phyloP scores from a whole-genome alignment of 1,140 invertebrate species.

The Drosophila sulfurigaster region DNA sequence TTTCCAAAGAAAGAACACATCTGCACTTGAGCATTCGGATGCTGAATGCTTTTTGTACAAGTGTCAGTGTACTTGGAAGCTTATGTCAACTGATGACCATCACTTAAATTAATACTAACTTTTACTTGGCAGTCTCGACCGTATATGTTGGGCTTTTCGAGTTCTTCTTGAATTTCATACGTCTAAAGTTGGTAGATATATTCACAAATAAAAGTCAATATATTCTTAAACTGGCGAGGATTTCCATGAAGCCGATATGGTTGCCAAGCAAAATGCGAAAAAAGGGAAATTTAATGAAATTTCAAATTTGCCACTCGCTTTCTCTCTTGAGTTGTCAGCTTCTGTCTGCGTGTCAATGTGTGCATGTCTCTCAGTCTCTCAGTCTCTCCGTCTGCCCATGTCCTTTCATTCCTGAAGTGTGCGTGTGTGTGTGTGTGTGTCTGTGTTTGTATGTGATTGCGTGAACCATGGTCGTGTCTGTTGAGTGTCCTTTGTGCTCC shows the following conservation, averaged over 20 bases:
- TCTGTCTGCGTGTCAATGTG: constrained; percentile 34
- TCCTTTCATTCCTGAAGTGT: constrained; percentile 2
- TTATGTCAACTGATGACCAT: constrained; percentile 39
- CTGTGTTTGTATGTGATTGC: constrained; percentile 11
- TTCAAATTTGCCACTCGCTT: constrained; percentile 75
- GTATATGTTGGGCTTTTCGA: constrained; percentile 29
- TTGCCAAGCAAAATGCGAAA: constrained; percentile 42
- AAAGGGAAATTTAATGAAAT: constrained; percentile 80
- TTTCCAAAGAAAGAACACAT: constrained; percentile 3
- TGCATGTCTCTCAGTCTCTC: constrained; percentile 8
- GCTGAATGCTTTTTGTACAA: background rate
- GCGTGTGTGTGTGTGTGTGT: constrained; percentile 9
- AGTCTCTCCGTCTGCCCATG: background rate
- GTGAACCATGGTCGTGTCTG: constrained; percentile 28
- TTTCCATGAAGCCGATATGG: constrained; percentile 2
- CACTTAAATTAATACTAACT: constrained; percentile 68
- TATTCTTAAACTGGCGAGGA: background rate
- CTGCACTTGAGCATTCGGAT: constrained; percentile 33
- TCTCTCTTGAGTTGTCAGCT: constrained; percentile 61
- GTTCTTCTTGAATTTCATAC: constrained; percentile 11
- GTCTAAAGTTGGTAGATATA: background rate
- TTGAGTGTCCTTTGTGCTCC: constrained; percentile 66
- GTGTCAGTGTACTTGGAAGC: constrained; percentile 15
- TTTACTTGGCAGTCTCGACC: constrained; percentile 20
- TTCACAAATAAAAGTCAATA: constrained; percentile 11